Evolutionary conservation across 1,140 invertebrate genomes (phyloP).

Genomic region (Drosophila bocki): DNA sequence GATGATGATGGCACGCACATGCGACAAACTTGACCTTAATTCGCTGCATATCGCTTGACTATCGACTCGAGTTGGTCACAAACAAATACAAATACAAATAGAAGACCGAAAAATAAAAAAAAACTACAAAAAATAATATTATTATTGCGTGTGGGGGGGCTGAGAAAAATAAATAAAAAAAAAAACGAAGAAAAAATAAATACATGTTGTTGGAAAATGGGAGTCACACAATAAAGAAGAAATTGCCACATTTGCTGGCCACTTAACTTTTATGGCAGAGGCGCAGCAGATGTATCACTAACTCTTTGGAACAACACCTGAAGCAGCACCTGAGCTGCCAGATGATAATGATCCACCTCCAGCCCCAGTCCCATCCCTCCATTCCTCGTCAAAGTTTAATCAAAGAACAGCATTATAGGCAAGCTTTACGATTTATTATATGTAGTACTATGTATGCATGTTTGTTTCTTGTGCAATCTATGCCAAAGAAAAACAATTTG

Average conservation of each 20-base stretch:
- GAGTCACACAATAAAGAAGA: slow-evolving; percentile 26
- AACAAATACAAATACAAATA: slow-evolving; percentile 27
- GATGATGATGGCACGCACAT: slow-evolving; percentile 51
- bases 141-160: slow-evolving; percentile 45
- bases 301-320: slow-evolving; percentile 13
- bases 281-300: slow-evolving; percentile 11
- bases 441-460: not conserved
- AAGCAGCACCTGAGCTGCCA: slow-evolving; percentile 14
- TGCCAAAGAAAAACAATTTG: slow-evolving; percentile 7
- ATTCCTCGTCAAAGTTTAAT: slow-evolving; percentile 10
- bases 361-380: not conserved
- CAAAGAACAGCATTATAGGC: not conserved
- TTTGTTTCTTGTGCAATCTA: slow-evolving; percentile 46
- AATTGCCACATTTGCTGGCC: slow-evolving; percentile 56
- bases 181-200: slow-evolving; percentile 3
- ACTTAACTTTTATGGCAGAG: slow-evolving; percentile 52
- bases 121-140: slow-evolving; percentile 30
- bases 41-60: slow-evolving; percentile 46
- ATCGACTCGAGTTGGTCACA: slow-evolving; percentile 27
- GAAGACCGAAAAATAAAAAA: not conserved
- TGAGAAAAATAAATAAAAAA: slow-evolving; percentile 25
- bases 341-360: slow-evolving; percentile 2
- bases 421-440: slow-evolving; percentile 3
- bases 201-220: slow-evolving; percentile 3
- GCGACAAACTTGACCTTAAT: slow-evolving; percentile 63